A percentile compares a stretch with the other conserved stretches of the same genome.
phyloP scores from a whole-genome alignment of 1,140 invertebrate species.

The Zeugodacus cucurbitae region DNA sequence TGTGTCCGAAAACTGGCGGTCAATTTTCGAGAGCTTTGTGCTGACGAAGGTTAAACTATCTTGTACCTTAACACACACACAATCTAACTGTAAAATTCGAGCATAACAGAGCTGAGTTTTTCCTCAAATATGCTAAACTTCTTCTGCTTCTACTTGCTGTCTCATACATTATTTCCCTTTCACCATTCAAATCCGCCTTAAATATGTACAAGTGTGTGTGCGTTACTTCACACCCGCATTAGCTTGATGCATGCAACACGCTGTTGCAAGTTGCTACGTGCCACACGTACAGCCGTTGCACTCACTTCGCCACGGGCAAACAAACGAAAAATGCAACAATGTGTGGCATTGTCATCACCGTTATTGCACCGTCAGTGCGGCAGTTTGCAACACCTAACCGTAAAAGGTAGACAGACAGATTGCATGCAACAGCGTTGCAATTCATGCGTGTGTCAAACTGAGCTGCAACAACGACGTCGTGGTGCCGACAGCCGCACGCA shows the following conservation, averaged over 20 bases:
- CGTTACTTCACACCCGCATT: background rate
- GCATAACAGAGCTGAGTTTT: background rate
- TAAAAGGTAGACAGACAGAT: background rate
- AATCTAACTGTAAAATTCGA: background rate
- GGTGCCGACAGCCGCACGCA: background rate
- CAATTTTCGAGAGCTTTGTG: background rate
- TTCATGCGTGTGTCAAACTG: background rate
- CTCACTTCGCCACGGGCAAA: background rate
- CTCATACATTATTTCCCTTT: too few relatives aligned
- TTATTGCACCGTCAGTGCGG: background rate
- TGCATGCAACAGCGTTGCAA: constrained; percentile 1
- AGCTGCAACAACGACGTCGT: background rate
- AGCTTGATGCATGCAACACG: background rate
- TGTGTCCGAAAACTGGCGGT: background rate
- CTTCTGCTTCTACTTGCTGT: too few relatives aligned
- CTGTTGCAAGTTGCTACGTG: background rate
- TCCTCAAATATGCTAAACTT: background rate
- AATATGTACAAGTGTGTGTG: background rate
- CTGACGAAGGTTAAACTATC: background rate
- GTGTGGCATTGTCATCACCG: background rate
- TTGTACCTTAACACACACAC: background rate
- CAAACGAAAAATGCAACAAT: background rate
- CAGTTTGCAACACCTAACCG: background rate
- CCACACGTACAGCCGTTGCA: background rate
- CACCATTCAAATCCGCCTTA: background rate